Conservation (phyloP, 2,113 vertebrate genomes). For the Agapornis roseicollis region DNA sequence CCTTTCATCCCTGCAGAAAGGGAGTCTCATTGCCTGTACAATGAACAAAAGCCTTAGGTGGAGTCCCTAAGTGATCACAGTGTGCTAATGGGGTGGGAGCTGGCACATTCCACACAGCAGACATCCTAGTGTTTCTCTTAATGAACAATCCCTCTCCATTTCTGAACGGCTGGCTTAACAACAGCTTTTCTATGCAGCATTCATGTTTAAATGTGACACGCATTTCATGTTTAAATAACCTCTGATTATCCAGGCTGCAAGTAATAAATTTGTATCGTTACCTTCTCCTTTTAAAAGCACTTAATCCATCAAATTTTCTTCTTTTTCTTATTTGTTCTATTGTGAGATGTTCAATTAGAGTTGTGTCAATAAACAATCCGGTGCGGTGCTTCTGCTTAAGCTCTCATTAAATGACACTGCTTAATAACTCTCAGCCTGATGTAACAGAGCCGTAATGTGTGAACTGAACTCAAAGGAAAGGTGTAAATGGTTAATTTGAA, state of each 20-base stretch:
- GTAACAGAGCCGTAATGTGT: neutral
- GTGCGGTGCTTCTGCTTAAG: neutral
- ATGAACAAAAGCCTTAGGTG: conserved; percentile 45
- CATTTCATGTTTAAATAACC: neutral
- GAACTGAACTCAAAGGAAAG: neutral
- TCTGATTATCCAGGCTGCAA: neutral
- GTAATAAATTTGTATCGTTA: neutral
- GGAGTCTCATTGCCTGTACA: neutral
- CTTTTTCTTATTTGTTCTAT: neutral
- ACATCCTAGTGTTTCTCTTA: neutral
- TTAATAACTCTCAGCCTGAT: neutral
- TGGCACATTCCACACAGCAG: neutral
- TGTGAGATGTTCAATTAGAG: neutral
- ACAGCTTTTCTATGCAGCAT: neutral
- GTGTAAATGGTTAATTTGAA: neutral
- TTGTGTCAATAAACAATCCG: neutral
- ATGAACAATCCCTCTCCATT: conserved; percentile 21
- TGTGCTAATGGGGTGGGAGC: neutral
- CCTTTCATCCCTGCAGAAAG: conserved; percentile 21
- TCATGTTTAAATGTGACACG: neutral
- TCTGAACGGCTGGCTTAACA: conserved; percentile 12
- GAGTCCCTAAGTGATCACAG: conserved; percentile 22
- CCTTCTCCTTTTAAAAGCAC: neutral
- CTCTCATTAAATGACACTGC: neutral
- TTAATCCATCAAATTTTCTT: neutral